Base-by-base conservation (phyloP, 2,797 vertebrate genomes). In the Pseudomugil tenellus region DNA sequence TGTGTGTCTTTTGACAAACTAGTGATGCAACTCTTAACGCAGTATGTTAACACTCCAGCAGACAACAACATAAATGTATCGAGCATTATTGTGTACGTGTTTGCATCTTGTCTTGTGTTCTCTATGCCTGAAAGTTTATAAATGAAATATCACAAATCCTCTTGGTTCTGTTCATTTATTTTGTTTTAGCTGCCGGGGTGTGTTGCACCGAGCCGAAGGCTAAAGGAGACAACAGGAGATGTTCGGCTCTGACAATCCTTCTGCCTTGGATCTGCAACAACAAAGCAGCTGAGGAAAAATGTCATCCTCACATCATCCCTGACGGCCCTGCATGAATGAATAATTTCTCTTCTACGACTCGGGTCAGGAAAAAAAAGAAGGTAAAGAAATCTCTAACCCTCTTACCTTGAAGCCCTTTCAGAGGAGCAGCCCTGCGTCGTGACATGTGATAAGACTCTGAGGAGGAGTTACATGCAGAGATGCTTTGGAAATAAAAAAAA, bases 211-310 rank as follows among this genome's bases (percentile, higher is more conserved):
- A 74, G 79, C 65, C 35, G 77, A 79, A 39, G 70, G 77, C 65
- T 72, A 32, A 72, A 63, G 70, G 81, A 85, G 67, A 32, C 65
- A 81, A 81, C 65, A 51, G 72, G 82, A 84, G 84, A 79, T 87
- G 85, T 90, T 77, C 49, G 69, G 21, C 76, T 77, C 83, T 34
- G 71, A 86, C 85, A 85, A 72, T 83, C 81, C 60, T 63, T 73
- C 69, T 58, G 67, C 68, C 76, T 87, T 70, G 67, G 76, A 84
- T 89, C 80, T 81, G 61, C 74, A 68, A 70, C 86, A 89, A 87
- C 88, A 92, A 91, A 90, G 78, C 74, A 70, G 70, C 63, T 14
- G 63, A 83, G 79, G 76, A 84, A 79, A 88, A 90, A 89, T 89
- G 88, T 89, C 89, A 92, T 57, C 70, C 6, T 26, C 13, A 12